Evolutionary conservation across 2,888 invertebrate species (phyloP), one percentile per base, ranked within the genome.

Genomic region (Cryptosula pallasiana): DNA sequence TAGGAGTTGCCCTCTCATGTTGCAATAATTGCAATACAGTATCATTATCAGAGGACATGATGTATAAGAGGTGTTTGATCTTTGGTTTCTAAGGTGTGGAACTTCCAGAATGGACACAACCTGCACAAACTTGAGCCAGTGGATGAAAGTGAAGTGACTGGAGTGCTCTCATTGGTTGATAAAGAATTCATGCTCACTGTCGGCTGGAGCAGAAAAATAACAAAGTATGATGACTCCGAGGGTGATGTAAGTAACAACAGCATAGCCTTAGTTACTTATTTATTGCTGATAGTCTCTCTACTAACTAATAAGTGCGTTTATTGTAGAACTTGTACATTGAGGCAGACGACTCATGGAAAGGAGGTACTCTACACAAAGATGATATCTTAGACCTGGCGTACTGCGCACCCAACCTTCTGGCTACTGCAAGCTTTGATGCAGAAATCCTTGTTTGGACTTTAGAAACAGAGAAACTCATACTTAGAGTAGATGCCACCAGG

Each of bases 381-480:
- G 84, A 84, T 75, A 84, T 84, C 27, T 74, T 83, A 34, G 75
- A 81, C 13, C 76, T 80, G 16, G 82, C 81, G 73, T 78, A 78
- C 75, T 80, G 79, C 71, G 77, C 79, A 0, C 91, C 91, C 0
- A 88, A 90, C 79, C 87, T 90, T 25, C 83, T 94, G 35, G 92
- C 90, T 55, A 93, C 84, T 1, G 83, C 78, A 2, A 79, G 82
- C 70, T 83, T 80, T 76, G 84, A 84, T 75, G 83, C 83, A 0
- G 82, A 80, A 71, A 81, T 84, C 25, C 79, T 79, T 58, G 79
- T 84, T 2, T 84, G 84, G 84, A 81, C 81, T 72, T 74, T 80
- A 57, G 83, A 83, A 73, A 82, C 81, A 25, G 81, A 83, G 76
- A 81, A 80, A 72, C 76, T 83, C 34, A 78, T 80, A 69, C 73